Percentiles rank a stretch among this genome's conserved stretches.
phyloP scores from a whole-genome alignment of 2,113 vertebrate species.

The Catharus fuscescens region DNA sequence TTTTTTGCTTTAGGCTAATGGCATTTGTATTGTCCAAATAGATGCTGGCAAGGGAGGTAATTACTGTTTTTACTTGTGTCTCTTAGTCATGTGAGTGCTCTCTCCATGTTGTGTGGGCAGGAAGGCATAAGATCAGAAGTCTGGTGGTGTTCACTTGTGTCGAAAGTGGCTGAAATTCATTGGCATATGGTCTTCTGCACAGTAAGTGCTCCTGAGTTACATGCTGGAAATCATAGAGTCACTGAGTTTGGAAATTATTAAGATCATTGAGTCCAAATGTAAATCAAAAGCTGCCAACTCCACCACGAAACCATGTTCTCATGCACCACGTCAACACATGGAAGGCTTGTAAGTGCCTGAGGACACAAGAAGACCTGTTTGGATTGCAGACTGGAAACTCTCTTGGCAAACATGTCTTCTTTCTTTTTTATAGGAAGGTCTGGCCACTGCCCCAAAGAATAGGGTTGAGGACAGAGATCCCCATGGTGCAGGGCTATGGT shows the following conservation, averaged over 20 bases:
- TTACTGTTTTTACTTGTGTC: not conserved
- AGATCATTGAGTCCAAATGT: not conserved
- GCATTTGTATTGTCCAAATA: not conserved
- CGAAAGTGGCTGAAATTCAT: not conserved
- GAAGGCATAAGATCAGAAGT: not conserved
- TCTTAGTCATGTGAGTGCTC: not conserved
- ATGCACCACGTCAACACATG: rapidly evolving
- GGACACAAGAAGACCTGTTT: not conserved
- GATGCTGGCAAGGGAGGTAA: not conserved
- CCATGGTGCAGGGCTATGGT: not conserved
- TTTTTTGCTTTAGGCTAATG: not conserved
- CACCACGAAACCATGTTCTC: not conserved
- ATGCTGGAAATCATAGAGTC: not conserved
- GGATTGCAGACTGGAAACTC: not conserved
- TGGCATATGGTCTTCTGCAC: not conserved
- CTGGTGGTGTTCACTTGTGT: not conserved
- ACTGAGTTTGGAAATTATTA: not conserved
- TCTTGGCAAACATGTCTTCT: not conserved
- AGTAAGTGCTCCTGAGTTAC: not conserved
- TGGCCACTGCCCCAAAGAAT: not conserved
- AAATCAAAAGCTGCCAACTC: not conserved
- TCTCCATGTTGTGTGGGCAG: not conserved
- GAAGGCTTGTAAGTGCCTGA: not conserved
- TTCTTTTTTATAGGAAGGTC: not conserved
- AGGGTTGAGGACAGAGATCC: not conserved